Percentiles rank a stretch among this genome's conserved stretches.
phyloP scores from a whole-genome alignment of 2,888 invertebrate genomes.

The Galerucella pusilla region DNA sequence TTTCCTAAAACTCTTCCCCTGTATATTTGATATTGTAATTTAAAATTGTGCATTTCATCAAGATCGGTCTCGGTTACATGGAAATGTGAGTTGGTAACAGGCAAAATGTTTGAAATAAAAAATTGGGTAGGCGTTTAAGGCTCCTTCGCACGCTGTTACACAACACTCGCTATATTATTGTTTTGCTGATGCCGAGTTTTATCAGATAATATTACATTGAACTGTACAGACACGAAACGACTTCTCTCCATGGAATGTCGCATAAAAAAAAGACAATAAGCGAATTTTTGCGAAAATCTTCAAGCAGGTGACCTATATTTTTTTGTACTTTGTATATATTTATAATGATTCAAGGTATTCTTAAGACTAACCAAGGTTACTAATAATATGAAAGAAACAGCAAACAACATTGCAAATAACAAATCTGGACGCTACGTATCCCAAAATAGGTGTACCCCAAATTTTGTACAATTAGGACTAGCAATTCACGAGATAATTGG shows the following conservation, averaged over 20 bases:
- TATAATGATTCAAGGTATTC: too few relatives aligned
- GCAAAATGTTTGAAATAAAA: slow-evolving; percentile 1
- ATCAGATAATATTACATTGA: slow-evolving; percentile 6
- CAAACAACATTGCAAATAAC: too few relatives aligned
- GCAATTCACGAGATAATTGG: too few relatives aligned
- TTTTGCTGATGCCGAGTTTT: background rate
- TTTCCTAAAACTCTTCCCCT: background rate
- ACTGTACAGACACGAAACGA: background rate
- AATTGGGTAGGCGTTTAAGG: slow-evolving; percentile 7
- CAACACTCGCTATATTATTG: slow-evolving; percentile 3
- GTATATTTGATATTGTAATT: background rate
- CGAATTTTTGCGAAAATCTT: background rate
- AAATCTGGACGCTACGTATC: too few relatives aligned
- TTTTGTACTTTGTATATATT: too few relatives aligned
- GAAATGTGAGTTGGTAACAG: background rate
- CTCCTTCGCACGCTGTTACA: slow-evolving; percentile 1
- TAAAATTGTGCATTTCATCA: slow-evolving; percentile 8
- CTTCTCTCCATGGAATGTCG: background rate
- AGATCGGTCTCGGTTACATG: slow-evolving; percentile 3
- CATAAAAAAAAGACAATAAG: background rate
- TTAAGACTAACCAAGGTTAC: too few relatives aligned
- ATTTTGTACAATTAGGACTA: too few relatives aligned
- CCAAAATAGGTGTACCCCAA: too few relatives aligned
- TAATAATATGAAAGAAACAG: too few relatives aligned
- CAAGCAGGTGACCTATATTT: background rate